Conservation (phyloP, 2,797 vertebrate genomes). For the Xenopus petersii region DNA sequence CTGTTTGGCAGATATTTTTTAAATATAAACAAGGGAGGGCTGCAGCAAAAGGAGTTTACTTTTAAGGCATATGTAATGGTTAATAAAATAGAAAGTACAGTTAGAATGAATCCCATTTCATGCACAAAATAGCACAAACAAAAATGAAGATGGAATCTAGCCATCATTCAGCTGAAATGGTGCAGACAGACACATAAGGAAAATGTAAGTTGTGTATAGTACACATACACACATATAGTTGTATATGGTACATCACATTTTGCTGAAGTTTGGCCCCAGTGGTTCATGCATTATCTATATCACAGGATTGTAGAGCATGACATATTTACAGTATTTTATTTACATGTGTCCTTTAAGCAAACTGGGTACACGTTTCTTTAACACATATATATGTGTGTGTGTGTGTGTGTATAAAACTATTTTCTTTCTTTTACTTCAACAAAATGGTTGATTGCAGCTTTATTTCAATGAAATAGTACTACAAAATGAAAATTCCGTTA, state of each 20-base stretch:
- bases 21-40: not conserved
- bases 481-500: no score
- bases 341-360: no score
- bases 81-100: slow-evolving; percentile 52
- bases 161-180: slow-evolving; percentile 51
- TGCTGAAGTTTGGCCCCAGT: slow-evolving; percentile 77
- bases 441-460: no score
- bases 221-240: no score
- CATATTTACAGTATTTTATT: slow-evolving; percentile 96
- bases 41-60: slow-evolving; percentile 48
- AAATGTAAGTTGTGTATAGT: slow-evolving; percentile 70
- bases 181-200: slow-evolving; percentile 71
- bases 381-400: no score
- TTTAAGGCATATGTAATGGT: slow-evolving; percentile 61
- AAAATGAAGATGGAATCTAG: slow-evolving; percentile 50
- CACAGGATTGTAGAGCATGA: slow-evolving; percentile 73
- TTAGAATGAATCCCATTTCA: slow-evolving; percentile 61
- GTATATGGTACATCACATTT: slow-evolving; percentile 58
- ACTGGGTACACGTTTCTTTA: no score
- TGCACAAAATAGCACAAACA: slow-evolving; percentile 55
- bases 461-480: no score
- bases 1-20: slow-evolving; percentile 8
- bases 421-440: no score
- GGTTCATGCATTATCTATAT: slow-evolving; percentile 93
- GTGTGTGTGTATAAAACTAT: no score